Base-by-base conservation (phyloP, 2,797 vertebrate genomes). In the Phrynocephalus forsythii region DNA sequence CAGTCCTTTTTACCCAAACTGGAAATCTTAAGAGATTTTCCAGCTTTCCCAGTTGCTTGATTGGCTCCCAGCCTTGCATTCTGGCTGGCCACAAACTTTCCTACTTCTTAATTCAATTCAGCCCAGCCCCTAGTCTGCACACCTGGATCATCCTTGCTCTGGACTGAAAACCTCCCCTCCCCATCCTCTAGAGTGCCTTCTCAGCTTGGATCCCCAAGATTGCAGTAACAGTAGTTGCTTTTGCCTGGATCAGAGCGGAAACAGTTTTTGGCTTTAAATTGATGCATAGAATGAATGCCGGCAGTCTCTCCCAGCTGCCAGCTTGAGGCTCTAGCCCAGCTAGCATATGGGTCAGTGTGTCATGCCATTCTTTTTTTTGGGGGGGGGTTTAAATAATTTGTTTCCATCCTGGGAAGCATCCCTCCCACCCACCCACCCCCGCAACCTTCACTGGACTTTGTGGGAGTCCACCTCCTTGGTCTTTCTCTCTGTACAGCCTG, bases 391-490 rank as follows among this genome's bases (percentile, higher is more conserved):
- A 44, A 44, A 44, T 44, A 44, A 69, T 85, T 72, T 60, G 77
- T n/a, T 82, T 87, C 50, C 78, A 28, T 4, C 16, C 7, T 87
- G 77, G 4, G 86, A 83, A 87, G 69, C 10, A 30, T 79, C 6
- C 68, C 48, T 5, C 33, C 24, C n/a, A 44, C 38, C 38, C 38
- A 3, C 38, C 38, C 38, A 44, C 38, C 38, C 38, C 38, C 4
- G 38, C 38, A 44, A 44, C 50, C 28, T 44, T 20, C 13, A 22
- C 44, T 71, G 68, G 50, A 48, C 44, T 15, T 73, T 67, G n/a
- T 78, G 6, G 18, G 50, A 33, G n/a, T 30, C 63, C 56, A 30
- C 56, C 67, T 8, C 56, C 15, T 3, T 26, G 15, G 28, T 85
- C 63, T 20, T 75, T 75, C 22, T 63, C 28, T 83, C 73, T 26